Evolutionary conservation across 2,113 vertebrate genomes (phyloP).

Genomic region (Turnix velox): DNA sequence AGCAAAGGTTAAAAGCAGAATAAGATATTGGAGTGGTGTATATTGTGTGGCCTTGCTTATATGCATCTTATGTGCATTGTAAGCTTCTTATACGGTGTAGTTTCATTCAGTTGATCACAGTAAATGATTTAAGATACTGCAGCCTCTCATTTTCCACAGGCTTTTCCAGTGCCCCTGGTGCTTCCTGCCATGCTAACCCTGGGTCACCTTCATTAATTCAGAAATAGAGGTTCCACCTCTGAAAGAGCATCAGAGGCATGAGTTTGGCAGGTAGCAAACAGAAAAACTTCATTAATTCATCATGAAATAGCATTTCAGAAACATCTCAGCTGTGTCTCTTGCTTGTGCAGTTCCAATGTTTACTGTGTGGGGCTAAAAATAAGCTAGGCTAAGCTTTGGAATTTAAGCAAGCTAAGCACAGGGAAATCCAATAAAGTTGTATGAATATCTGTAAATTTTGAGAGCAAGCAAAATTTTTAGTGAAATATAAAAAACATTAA

Average conservation of each 20-base stretch:
- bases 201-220: fast-evolving
- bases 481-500: neutral
- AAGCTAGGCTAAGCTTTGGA: neutral
- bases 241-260: neutral
- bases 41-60: neutral
- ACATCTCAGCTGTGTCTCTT: neutral
- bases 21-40: fast-evolving
- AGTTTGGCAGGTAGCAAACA: neutral
- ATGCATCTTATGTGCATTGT: neutral
- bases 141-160: neutral
- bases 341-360: neutral
- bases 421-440: neutral
- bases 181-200: neutral
- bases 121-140: neutral
- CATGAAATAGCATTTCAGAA: neutral
- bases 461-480: neutral
- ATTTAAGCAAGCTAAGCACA: neutral
- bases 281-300: neutral
- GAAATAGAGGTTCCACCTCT: neutral
- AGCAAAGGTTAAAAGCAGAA: neutral
- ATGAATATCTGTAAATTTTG: neutral
- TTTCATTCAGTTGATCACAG: neutral
- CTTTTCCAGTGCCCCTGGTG: neutral
- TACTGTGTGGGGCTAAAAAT: neutral
- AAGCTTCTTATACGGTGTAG: fast-evolving